Conservation (phyloP, 2,888 invertebrate species). For the Nineta flava region DNA sequence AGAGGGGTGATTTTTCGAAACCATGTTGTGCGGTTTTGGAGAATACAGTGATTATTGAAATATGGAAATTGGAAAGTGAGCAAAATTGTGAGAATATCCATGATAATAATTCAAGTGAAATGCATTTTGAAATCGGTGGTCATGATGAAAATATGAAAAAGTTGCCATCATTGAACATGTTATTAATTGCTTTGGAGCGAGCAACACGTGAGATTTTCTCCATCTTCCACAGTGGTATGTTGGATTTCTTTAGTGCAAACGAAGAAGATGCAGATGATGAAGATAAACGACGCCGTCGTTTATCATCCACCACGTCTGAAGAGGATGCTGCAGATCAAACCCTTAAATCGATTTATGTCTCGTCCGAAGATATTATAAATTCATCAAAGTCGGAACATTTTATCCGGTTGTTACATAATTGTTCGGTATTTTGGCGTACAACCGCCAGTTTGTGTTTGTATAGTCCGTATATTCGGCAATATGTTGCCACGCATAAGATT, state of each 20-base stretch:
- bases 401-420: constrained; percentile 27
- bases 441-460: constrained; percentile 35
- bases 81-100: constrained; percentile 12
- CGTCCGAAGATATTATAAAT: constrained; percentile 9
- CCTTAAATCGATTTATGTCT: not conserved
- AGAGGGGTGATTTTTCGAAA: constrained; percentile 36
- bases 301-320: not conserved
- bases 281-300: not conserved
- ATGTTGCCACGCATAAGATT: constrained; percentile 27
- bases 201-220: not conserved
- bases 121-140: not conserved
- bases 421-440: constrained; percentile 34
- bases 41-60: constrained; percentile 40
- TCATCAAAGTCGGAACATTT: constrained; percentile 20
- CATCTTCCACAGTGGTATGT: not conserved
- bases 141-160: constrained; percentile 5
- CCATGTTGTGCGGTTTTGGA: constrained; percentile 43
- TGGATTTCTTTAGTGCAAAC: not conserved
- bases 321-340: too few species aligned
- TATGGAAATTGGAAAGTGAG: constrained; percentile 31
- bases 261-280: not conserved
- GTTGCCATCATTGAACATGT: constrained; percentile 5
- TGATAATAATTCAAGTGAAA: not conserved
- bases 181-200: constrained; percentile 2
- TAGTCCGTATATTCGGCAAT: constrained; percentile 36